Evolutionary conservation across 2,888 invertebrate species (phyloP), one percentile per base, ranked within the genome.

Genomic region (Drosophila stalkeri): DNA sequence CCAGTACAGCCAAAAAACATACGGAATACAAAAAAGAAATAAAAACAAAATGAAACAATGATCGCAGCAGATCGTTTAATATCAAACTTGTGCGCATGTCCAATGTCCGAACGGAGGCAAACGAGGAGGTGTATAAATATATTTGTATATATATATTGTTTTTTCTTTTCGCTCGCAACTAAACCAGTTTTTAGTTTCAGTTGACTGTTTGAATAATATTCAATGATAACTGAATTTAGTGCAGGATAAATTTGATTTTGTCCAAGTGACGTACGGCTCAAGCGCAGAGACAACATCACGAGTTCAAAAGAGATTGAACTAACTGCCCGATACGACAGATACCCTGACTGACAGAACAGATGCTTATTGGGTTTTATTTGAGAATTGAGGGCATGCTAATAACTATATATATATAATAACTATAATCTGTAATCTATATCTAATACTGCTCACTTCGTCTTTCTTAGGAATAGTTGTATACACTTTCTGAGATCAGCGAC

Each of bases 131-230:
- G 77, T 66, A 70, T n/a, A n/a, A n/a, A n/a, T n/a, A n/a, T 67
- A 59, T 37, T 0, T 12, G 3, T 35, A 27, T 27, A 27, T 67
- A 59, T 37, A 2, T 14, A 4, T 37, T 37, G 4, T 37, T 60
- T 47, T 52, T 46, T 20, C 33, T 49, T 55, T 65, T 52, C 61
- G 46, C 23, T 64, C 57, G 52, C 52, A 41, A 18, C 39, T 71
- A 77, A 83, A 83, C 83, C 89, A 82, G 85, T 86, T 86, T 54
- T 56, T 0, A 39, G 35, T 54, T 51, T 54, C 16, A 31, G 59
- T 65, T 73, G 64, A 55, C 59, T 57, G 35, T 60, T 79, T 46
- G 61, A 64, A 71, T 69, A 63, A 63, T 81, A 73, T 64, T 75
- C 55, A 64, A 81, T 62, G 66, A 82, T 75, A 67, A 75, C 51